Evolutionary conservation across 2,113 vertebrate species (phyloP), one percentile per base, ranked within the genome.

Genomic region (Eublepharis macularius): DNA sequence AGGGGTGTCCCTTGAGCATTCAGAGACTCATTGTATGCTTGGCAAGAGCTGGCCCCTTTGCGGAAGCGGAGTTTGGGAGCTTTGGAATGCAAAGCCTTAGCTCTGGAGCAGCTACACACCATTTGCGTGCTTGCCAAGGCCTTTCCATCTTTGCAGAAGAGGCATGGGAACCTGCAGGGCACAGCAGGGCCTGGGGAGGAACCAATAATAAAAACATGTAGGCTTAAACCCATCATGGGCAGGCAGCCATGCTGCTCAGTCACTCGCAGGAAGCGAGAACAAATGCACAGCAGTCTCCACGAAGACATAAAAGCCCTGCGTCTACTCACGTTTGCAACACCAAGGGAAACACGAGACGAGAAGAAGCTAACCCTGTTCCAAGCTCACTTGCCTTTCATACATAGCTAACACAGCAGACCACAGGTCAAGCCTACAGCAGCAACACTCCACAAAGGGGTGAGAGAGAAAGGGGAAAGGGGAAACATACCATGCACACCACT

Each of bases 41-140:
- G 90, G 90, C n/a, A 77, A 51, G 70, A 36, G 73, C 7, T 68
- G 36, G 54, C 66, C 49, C 54, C 77, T 60, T 81, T 90, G 89
- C 5, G 36, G 72, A 60, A 68, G 57, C 24, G 45, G 57, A 78
- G 68, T 73, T 65, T 49, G 81, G 74, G 86, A 79, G 29, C 21
- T 54, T 6, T 36, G 13, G 85, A 36, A 77, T 36, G 74, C 76
- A 70, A 41, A 66, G 76, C 11, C 43, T 47, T 63, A 36, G 54
- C 6, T 29, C 0, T 39, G 24, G 84, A 65, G 63, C 2, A 10
- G 78, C 39, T 32, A 3, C 45, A 1, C 5, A 85, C 72, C 24
- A 0, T n/a, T 32, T 84, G 68, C 26, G 80, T 77, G 81, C 34
- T 29, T n/a, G 29, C 47, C 12, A 51, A 57, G 19, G 87, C 82